Base-by-base conservation (phyloP, 2,888 invertebrate species). In the Metacarcinus magister region DNA sequence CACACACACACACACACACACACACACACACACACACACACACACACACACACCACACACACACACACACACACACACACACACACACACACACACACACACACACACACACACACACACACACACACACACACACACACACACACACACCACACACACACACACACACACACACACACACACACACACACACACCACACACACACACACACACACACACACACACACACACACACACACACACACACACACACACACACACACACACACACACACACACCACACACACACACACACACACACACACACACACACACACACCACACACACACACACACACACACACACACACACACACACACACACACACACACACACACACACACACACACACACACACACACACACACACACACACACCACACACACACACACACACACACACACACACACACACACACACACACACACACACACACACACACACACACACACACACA, bases 161-260 rank as follows among this genome's bases (percentile, higher is more conserved):
- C 19, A 32, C 39, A 32, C 19, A 87, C 39, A 32, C 39, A 87
- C 0, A 2, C 67, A 67, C 67, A 67, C 67, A 67, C 67, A 67
- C 32, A 32, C 82, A 82, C 82, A 82, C 82, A 82, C 82, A 82
- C 82, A 82, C 82, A 82, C n/a, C 82, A 82, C 82, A 87, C 87
- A 87, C 87, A 87, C 87, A 87, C 87, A 87, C 87, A 87, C 87
- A 87, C 87, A 87, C 87, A 87, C 87, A 87, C 87, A 87, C 87
- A 87, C 87, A 87, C 87, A 87, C 87, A 87, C 82, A 87, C 87
- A 87, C 87, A 87, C 87, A 87, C 87, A 87, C 39, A 87, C 39
- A 87, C 39, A 87, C 39, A 87, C 39, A 87, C 39, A 32, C 19
- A 87, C 39, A 32, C 39, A 39, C 19, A 32, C 39, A 32, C 19